Base-by-base conservation (phyloP, 1,140 invertebrate species). In the Chymomyza costata region DNA sequence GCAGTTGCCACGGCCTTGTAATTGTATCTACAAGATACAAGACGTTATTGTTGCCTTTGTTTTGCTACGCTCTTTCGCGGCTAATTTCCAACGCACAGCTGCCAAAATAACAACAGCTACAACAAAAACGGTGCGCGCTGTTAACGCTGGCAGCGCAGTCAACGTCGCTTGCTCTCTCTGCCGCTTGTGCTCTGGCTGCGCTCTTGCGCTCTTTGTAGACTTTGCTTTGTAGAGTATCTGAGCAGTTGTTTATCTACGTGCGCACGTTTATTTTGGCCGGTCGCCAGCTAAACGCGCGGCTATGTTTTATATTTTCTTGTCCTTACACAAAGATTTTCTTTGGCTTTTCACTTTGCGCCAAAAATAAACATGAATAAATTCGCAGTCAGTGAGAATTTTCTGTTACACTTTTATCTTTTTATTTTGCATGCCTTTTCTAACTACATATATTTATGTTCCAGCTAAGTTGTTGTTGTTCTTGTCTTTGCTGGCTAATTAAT, bases 311-410 rank as follows among this genome's bases (percentile, higher is more conserved):
- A n/a, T n/a, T n/a, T n/a, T n/a, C n/a, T 35, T 19, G 25, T 16
- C 21, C 31, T 35, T 19, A 30, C 39, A 18, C 18, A n/a, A n/a
- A n/a, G n/a, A n/a, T n/a, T n/a, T n/a, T n/a, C n/a, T n/a, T n/a
- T 6, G 13, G 15, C 31, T 44, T 31, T 50, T 54, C 56, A 41
- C 35, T 41, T 54, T 46, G 40, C 64, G 60, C 60, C 64, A 64
- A 64, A 66, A 66, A 66, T 66, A 66, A 38, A 28, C 47, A 40
- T 43, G 11, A 61, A 61, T 49, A 58, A 53, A 58, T 53, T 58
- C 40, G 40, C 40, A 40, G 10, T n/a, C n/a, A n/a, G n/a, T n/a
- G n/a, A n/a, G n/a, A n/a, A n/a, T n/a, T n/a, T n/a, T n/a, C n/a
- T n/a, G n/a, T n/a, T n/a, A n/a, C n/a, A n/a, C n/a, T n/a, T n/a